Evolutionary conservation across 2,888 invertebrate species (phyloP).

Genomic region (Oscheius sp.): DNA sequence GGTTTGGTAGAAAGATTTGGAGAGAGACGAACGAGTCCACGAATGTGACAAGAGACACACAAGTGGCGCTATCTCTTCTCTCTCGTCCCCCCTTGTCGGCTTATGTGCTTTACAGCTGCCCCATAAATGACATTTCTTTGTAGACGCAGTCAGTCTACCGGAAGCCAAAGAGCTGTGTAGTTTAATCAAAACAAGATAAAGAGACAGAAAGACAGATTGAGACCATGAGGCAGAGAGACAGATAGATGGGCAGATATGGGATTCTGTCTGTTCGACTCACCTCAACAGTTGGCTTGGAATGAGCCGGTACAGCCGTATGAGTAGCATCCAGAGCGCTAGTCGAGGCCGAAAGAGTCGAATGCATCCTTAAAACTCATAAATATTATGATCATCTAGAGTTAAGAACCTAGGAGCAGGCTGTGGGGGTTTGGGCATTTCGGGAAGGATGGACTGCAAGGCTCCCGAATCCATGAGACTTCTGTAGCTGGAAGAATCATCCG

Average conservation of each 20-base stretch:
- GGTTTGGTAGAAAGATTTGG: too few relatives aligned
- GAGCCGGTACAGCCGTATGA: constrained; percentile 30
- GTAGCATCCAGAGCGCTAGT: constrained; percentile 51
- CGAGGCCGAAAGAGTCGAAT: constrained; percentile 49
- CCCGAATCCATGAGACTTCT: constrained; percentile 56
- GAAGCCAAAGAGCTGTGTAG: too few relatives aligned
- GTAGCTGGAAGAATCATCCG: constrained; percentile 46
- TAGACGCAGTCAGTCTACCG: too few relatives aligned
- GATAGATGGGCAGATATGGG: too few relatives aligned
- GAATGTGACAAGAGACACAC: too few relatives aligned
- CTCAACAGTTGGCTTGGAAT: constrained; percentile 59
- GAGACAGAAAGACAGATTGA: background rate
- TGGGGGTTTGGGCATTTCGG: constrained; percentile 44
- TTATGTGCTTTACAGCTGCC: too few relatives aligned
- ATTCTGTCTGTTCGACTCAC: constrained; percentile 20
- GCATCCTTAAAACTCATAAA: constrained; percentile 44
- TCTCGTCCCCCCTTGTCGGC: too few relatives aligned
- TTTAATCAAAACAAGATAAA: background rate
- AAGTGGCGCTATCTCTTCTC: too few relatives aligned
- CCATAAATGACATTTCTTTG: too few relatives aligned
- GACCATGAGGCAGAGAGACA: too few relatives aligned
- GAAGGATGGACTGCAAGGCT: constrained; percentile 53
- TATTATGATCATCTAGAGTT: background rate
- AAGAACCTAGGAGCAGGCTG: constrained; percentile 47
- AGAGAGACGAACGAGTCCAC: too few relatives aligned